A percentile compares a stretch with the other conserved stretches of the same genome.
Evolutionary conservation across 2,888 invertebrate species (phyloP).

Genomic region (Scaeva pyrastri): DNA sequence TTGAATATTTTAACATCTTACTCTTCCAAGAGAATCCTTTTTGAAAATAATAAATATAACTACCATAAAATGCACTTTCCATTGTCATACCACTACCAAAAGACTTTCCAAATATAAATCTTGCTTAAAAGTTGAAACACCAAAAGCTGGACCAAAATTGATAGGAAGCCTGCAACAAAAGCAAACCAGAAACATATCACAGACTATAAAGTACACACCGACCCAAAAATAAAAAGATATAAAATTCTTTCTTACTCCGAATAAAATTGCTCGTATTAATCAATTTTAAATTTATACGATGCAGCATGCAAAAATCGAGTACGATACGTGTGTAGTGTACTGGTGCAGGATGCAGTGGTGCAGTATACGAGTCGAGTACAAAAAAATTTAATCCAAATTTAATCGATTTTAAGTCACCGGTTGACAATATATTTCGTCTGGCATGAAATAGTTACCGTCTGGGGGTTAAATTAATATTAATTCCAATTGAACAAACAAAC

Average conservation of each 20-base stretch:
- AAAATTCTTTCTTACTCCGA: constrained; percentile 38
- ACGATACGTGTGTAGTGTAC: constrained; percentile 12
- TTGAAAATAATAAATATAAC: constrained; percentile 8
- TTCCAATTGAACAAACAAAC: constrained; percentile 69
- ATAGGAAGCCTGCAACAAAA: constrained; percentile 5
- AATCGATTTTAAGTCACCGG: constrained; percentile 71
- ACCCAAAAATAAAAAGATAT: constrained; percentile 32
- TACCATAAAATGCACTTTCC: constrained; percentile 6
- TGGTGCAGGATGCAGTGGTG: not conserved
- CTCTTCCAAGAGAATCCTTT: not conserved
- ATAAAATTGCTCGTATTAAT: constrained; percentile 67
- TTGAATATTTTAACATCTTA: too few species aligned
- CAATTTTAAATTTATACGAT: constrained; percentile 71
- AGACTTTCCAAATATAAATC: constrained; percentile 58
- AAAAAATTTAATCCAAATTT: constrained; percentile 28
- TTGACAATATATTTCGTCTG: constrained; percentile 73
- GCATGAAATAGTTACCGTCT: constrained; percentile 68
- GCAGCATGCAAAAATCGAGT: constrained; percentile 44
- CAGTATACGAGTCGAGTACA: not conserved
- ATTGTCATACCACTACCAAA: not conserved
- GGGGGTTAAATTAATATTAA: constrained; percentile 73
- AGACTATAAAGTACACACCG: not conserved
- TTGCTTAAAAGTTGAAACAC: constrained; percentile 39
- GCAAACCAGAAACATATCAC: not conserved
- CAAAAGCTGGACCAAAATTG: constrained; percentile 25